Percentiles rank a stretch among this genome's conserved stretches.
These are phyloP conservation scores for Odocoileus virginianus DNA, from an alignment of 2,113 vertebrate species.

Conservation along the genomic window DNA sequence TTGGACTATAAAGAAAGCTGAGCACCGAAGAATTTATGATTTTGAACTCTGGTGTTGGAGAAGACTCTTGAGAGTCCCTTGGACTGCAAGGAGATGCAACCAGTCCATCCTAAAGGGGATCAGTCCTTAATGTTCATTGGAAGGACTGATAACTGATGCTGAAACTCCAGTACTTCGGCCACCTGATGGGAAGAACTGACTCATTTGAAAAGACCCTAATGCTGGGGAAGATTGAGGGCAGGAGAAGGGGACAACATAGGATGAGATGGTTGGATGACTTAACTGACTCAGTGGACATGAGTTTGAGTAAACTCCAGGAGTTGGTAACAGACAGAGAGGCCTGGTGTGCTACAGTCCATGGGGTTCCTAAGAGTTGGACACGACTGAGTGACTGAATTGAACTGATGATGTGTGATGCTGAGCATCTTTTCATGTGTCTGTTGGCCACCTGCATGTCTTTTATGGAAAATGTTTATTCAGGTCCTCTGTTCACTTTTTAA, in stretches of 20 bases:
- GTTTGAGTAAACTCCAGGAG: neutral
- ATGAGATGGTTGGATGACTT: neutral
- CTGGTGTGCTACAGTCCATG: neutral
- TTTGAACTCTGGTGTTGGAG: neutral
- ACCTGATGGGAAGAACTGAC: rapidly evolving
- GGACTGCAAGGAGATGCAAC: neutral
- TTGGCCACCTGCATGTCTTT: neutral
- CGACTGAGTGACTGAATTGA: neutral
- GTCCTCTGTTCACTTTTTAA: neutral
- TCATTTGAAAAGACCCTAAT: neutral
- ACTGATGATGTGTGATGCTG: neutral
- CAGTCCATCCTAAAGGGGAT: neutral
- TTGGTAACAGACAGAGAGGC: neutral
- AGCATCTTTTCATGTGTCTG: neutral
- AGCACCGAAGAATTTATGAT: neutral
- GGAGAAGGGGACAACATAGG: neutral
- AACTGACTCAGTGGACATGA: neutral
- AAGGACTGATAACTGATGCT: neutral
- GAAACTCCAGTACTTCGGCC: neutral
- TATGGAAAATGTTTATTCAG: neutral
- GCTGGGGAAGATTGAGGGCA: neutral
- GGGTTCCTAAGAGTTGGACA: rapidly evolving
- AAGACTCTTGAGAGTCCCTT: neutral
- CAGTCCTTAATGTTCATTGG: neutral
- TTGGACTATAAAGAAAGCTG: neutral